Conservation (phyloP, 2,797 vertebrate species). For the Cephalopachus bancanus region DNA sequence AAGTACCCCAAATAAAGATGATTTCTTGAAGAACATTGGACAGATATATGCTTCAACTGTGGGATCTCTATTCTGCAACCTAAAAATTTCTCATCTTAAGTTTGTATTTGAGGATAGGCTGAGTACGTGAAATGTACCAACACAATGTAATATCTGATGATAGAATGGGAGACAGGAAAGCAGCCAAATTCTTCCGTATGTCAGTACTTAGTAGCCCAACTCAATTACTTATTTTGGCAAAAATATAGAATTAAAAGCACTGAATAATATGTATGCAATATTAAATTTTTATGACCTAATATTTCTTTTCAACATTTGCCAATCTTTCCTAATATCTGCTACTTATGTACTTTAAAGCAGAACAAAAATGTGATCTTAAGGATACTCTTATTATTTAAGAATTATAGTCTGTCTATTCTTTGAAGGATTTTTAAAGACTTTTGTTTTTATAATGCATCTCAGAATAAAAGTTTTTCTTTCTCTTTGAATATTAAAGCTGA, state of each 20-base stretch:
- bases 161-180: neutral
- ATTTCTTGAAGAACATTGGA: neutral
- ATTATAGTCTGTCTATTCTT: neutral
- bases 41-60: neutral
- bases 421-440: neutral
- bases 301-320: neutral
- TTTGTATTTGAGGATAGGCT: neutral
- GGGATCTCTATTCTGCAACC: neutral
- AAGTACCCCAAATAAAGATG: neutral
- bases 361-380: neutral
- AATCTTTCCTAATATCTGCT: neutral
- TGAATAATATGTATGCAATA: neutral
- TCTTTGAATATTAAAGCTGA: neutral
- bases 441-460: neutral
- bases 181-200: neutral
- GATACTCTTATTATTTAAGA: neutral
- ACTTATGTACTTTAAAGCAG: conserved; percentile 35
- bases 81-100: conserved; percentile 4
- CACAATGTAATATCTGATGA: neutral
- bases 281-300: neutral
- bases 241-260: conserved; percentile 34
- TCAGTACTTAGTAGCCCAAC: neutral
- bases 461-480: neutral
- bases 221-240: neutral
- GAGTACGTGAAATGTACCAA: neutral